Conservation (phyloP, 1,140 invertebrate genomes). For the Lithobius niger region DNA sequence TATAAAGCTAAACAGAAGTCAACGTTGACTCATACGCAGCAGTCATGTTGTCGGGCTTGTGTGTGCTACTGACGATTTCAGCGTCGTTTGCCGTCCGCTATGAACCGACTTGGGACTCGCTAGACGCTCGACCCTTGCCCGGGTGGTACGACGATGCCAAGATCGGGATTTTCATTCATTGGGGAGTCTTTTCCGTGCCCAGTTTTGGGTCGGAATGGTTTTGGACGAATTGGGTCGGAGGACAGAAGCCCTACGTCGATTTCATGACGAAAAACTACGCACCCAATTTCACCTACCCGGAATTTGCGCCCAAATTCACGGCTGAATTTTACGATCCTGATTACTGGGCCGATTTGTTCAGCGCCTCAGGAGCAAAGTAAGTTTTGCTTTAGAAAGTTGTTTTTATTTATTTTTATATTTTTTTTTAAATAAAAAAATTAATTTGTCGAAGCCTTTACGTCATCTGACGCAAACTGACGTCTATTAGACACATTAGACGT, state of each 20-base stretch:
- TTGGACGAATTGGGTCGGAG: constrained; percentile 24
- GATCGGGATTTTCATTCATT: constrained; percentile 40
- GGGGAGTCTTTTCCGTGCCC: constrained; percentile 41
- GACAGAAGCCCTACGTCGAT: constrained; percentile 12
- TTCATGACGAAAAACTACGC: constrained; percentile 58
- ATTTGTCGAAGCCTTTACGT: too few relatives aligned
- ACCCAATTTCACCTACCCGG: constrained; percentile 69
- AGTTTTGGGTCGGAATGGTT: constrained; percentile 31
- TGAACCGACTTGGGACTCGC: constrained; percentile 31
- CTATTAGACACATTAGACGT: too few relatives aligned
- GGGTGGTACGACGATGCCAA: constrained; percentile 38
- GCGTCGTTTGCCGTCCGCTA: too few relatives aligned
- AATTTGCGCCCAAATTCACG: constrained; percentile 66
- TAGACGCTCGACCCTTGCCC: constrained; percentile 35
- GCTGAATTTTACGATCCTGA: constrained; percentile 67
- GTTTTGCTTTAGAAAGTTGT: too few relatives aligned
- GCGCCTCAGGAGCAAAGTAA: constrained; percentile 61
- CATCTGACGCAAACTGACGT: too few relatives aligned
- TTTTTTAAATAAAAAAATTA: too few relatives aligned
- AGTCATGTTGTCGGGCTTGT: too few relatives aligned
- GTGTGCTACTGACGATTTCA: too few relatives aligned
- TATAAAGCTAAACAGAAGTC: too few relatives aligned
- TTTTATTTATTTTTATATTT: too few relatives aligned
- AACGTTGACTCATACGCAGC: too few relatives aligned
- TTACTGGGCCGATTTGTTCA: constrained; percentile 58